Conservation (phyloP, 2,888 invertebrate species). For the Endomychus coccineus region DNA sequence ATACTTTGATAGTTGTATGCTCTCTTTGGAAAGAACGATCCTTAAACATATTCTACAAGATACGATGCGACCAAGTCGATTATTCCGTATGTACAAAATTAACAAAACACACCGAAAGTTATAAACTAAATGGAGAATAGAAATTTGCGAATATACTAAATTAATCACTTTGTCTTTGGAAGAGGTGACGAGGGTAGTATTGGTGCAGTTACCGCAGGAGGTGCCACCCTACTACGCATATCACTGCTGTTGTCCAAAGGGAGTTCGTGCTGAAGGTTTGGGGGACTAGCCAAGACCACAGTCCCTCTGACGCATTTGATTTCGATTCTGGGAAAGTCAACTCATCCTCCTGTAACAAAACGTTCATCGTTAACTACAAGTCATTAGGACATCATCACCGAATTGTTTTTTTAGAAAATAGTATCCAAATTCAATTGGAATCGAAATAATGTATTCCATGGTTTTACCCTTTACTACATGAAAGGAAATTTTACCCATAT, state of each 20-base stretch:
- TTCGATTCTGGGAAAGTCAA: not conserved
- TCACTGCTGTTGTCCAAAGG: conserved; percentile 47
- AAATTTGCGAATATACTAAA: conserved; percentile 19
- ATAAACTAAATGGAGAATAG: conserved; percentile 31
- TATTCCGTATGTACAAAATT: conserved; percentile 14
- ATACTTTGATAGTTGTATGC: conserved; percentile 42
- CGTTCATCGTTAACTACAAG: no score
- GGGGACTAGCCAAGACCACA: conserved; percentile 14
- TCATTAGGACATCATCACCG: no score
- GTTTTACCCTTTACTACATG: no score
- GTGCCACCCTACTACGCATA: conserved; percentile 58
- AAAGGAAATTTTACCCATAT: no score
- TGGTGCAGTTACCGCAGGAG: conserved; percentile 49
- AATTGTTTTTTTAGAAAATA: no score
- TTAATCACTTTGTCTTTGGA: conserved; percentile 41
- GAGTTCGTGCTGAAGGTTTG: conserved; percentile 6
- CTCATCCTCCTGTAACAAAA: conserved; percentile 1
- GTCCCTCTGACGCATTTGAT: not conserved
- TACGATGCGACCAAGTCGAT: conserved; percentile 17
- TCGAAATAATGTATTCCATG: no score
- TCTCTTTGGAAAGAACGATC: conserved; percentile 41
- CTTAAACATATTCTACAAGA: conserved; percentile 22
- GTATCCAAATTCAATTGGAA: no score
- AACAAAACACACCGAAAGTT: conserved; percentile 39
- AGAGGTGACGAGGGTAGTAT: conserved; percentile 29